Conservation (phyloP, 2,797 vertebrate genomes). For the Gymnoscopelus microlampas region DNA sequence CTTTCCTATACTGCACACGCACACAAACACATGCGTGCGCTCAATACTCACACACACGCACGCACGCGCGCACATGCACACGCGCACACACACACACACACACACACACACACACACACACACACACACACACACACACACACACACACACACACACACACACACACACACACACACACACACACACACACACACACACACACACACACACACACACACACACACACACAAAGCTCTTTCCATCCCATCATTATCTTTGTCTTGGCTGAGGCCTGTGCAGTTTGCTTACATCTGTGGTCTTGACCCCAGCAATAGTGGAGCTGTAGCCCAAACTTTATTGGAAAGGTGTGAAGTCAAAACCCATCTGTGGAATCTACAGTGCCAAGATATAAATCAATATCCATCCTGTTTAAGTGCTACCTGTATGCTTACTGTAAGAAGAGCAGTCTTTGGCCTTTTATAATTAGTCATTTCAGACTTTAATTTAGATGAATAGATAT, state of each 20-base stretch:
- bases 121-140: neutral
- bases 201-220: neutral
- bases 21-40: too few relatives aligned
- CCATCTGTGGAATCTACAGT: conserved; percentile 28
- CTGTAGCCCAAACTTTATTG: conserved; percentile 40
- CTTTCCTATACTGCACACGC: too few relatives aligned
- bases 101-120: neutral
- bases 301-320: conserved; percentile 35
- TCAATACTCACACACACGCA: too few relatives aligned
- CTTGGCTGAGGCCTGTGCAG: conserved; percentile 33
- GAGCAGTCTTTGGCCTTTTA: too few relatives aligned
- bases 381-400: too few relatives aligned
- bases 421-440: too few relatives aligned
- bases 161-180: conserved; percentile 1
- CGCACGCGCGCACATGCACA: neutral
- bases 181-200: conserved; percentile 17
- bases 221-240: neutral
- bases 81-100: neutral
- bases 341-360: conserved; percentile 61
- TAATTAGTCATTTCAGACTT: too few relatives aligned
- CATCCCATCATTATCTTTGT: conserved; percentile 53
- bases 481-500: too few relatives aligned
- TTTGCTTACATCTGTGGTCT: conserved; percentile 47
- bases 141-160: conserved; percentile 5
- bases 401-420: too few relatives aligned